A percentile compares a stretch with the other conserved stretches of the same genome.
These are phyloP conservation scores for Archips crataeganus DNA, from an alignment of 2,888 invertebrate species.

Conservation along the genomic window DNA sequence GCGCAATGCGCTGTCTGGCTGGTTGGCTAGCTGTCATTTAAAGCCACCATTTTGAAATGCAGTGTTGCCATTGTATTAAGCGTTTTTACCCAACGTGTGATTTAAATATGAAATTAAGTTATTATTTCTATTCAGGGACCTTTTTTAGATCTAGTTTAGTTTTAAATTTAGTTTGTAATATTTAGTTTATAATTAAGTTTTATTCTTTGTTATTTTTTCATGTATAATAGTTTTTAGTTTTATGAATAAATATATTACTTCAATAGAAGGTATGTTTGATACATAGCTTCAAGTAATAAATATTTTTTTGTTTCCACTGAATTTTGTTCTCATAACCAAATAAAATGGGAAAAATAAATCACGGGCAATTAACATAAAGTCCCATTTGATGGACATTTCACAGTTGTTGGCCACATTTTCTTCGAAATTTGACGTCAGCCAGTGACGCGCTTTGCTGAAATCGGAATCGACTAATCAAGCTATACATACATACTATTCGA, in stretches of 20 bases:
- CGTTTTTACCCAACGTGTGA: slow-evolving; percentile 20
- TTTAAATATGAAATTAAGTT: slow-evolving; percentile 26
- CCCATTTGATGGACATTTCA: not conserved
- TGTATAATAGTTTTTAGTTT: no score
- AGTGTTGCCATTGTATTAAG: slow-evolving; percentile 54
- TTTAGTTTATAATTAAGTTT: no score
- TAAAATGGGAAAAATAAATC: not conserved
- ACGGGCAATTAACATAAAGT: not conserved
- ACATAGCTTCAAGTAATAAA: not conserved
- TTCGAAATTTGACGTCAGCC: slow-evolving; percentile 27
- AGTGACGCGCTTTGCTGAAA: slow-evolving; percentile 25
- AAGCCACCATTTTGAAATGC: slow-evolving; percentile 65
- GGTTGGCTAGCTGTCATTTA: slow-evolving; percentile 52
- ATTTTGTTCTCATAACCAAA: not conserved
- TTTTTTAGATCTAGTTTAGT: no score
- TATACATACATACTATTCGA: slow-evolving; percentile 6
- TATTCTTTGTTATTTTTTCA: no score
- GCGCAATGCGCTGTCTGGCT: slow-evolving; percentile 77
- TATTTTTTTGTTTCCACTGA: not conserved
- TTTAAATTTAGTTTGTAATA: no score
- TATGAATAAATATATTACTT: no score
- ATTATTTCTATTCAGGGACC: not conserved
- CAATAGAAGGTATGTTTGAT: not conserved
- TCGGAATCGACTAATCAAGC: slow-evolving; percentile 2
- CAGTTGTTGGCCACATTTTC: slow-evolving; percentile 21